These are phyloP conservation scores for Myocastor coypus DNA, from an alignment of 2,113 vertebrate species.

Conservation along the genomic window DNA sequence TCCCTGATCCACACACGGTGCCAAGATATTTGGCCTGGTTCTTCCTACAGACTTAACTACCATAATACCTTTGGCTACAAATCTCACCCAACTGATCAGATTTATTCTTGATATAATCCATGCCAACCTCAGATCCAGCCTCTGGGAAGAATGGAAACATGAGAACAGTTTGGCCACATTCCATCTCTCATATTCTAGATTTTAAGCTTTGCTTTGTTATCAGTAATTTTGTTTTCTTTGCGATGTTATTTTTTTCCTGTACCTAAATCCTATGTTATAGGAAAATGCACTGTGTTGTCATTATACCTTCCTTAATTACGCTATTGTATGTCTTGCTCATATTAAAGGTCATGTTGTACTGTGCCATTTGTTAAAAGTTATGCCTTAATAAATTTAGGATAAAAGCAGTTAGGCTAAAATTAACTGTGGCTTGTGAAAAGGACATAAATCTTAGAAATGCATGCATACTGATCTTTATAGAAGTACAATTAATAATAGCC, in stretches of 20 bases:
- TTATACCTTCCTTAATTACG: neutral
- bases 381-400: neutral
- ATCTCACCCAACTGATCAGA: neutral
- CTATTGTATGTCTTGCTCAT: neutral
- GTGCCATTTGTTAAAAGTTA: neutral
- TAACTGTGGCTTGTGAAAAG: neutral
- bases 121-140: neutral
- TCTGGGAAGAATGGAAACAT: neutral
- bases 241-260: neutral
- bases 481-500: neutral
- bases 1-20: neutral
- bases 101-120: neutral
- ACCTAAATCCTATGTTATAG: neutral
- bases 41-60: neutral
- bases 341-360: neutral
- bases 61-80: neutral
- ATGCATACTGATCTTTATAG: neutral
- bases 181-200: neutral
- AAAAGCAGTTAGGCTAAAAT: constrained; percentile 38
- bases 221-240: neutral
- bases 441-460: neutral
- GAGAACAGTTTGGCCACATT: neutral
- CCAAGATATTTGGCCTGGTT: neutral
- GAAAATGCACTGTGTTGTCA: neutral
- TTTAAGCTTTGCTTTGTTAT: neutral